A percentile compares a stretch with the other conserved stretches of the same genome.
Evolutionary conservation across 2,888 invertebrate genomes (phyloP).

Genomic region (Tiphia femorata): DNA sequence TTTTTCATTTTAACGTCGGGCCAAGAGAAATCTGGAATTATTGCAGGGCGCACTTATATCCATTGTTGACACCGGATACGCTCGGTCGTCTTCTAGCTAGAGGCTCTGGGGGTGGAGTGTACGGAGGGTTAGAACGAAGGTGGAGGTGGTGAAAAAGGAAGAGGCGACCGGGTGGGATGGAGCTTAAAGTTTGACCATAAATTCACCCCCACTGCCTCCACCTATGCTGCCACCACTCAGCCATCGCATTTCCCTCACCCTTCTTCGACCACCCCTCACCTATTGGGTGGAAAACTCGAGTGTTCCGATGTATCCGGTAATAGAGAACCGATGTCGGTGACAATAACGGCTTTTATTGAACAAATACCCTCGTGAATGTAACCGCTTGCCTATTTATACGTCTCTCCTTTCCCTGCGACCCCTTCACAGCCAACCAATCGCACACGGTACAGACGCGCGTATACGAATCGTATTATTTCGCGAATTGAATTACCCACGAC

Average conservation of each 20-base stretch:
- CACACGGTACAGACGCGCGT: no score
- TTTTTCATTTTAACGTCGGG: neutral
- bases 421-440: no score
- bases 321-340: conserved; percentile 26
- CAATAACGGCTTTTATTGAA: conserved; percentile 34
- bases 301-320: conserved; percentile 26
- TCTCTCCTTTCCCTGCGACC: neutral
- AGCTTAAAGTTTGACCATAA: conserved; percentile 35
- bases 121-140: neutral
- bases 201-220: conserved; percentile 26
- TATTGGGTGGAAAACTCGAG: conserved; percentile 2
- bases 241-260: conserved; percentile 14
- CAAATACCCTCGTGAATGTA: conserved; percentile 7
- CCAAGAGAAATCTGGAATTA: conserved; percentile 37
- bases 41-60: conserved; percentile 18
- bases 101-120: no score
- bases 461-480: no score
- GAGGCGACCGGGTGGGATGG: no score
- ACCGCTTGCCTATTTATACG: neutral
- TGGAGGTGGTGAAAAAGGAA: no score
- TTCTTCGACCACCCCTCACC: neutral
- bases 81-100: conserved; percentile 19
- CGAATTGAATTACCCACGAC: no score
- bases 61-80: conserved; percentile 31
- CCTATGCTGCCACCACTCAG: no score